These are phyloP conservation scores for Epinephelus coioides DNA, from an alignment of 2,797 vertebrate genomes.

Conservation along the genomic window DNA sequence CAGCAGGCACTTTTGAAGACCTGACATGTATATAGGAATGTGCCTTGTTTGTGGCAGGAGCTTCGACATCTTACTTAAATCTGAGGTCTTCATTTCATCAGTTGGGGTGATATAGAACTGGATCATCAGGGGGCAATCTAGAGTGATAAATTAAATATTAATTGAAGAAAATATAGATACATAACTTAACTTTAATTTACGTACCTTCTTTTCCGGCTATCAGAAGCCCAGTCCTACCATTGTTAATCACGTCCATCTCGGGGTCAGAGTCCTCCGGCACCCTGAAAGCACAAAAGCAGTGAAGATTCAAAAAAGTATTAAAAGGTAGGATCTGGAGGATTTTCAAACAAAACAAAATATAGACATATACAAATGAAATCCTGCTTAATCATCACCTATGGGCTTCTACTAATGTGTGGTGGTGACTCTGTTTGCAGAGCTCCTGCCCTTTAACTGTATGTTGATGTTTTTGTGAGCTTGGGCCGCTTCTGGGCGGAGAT, in stretches of 20 bases:
- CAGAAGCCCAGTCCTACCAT: slow-evolving; percentile 86
- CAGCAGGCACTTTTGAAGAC: too few species aligned
- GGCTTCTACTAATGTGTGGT: too few species aligned
- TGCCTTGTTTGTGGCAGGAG: not conserved
- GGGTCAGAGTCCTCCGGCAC: slow-evolving; percentile 49
- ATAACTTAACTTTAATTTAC: not conserved
- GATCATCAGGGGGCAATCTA: slow-evolving; percentile 85
- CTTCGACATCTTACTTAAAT: slow-evolving; percentile 76
- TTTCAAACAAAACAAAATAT: too few species aligned
- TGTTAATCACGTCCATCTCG: slow-evolving; percentile 81
- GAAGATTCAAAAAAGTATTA: not conserved
- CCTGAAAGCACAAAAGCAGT: slow-evolving; percentile 62
- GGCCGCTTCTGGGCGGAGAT: too few species aligned
- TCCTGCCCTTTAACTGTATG: too few species aligned
- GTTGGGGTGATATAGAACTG: slow-evolving; percentile 86
- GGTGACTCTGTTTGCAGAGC: too few species aligned
- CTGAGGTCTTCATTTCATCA: slow-evolving; percentile 72
- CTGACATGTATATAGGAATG: not conserved
- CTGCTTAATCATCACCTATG: too few species aligned
- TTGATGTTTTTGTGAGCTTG: too few species aligned
- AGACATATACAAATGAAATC: too few species aligned
- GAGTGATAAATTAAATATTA: slow-evolving; percentile 4
- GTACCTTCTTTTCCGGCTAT: slow-evolving; percentile 80
- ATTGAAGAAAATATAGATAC: accelerated
- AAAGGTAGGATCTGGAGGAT: too few species aligned